Evolutionary conservation across 2,113 vertebrate genomes (phyloP).

Genomic region (Ahaetulla prasina): DNA sequence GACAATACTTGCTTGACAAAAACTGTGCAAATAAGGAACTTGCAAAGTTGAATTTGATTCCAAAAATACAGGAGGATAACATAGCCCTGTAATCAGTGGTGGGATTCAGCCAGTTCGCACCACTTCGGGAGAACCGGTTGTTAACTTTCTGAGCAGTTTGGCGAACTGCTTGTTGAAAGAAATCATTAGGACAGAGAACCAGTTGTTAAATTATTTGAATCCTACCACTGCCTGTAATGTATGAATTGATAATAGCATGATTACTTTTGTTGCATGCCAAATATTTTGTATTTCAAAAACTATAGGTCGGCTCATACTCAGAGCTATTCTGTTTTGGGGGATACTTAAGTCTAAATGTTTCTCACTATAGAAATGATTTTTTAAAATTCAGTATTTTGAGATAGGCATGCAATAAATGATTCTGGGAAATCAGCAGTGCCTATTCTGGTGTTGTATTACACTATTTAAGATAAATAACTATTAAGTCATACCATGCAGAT

Average conservation of each 20-base stretch:
- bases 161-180: too few species aligned
- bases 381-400: background rate
- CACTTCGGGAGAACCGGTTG: too few species aligned
- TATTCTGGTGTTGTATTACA: background rate
- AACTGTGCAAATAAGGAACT: background rate
- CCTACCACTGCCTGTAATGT: background rate
- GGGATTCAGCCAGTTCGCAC: too few species aligned
- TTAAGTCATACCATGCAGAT: background rate
- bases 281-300: background rate
- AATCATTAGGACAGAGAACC: too few species aligned
- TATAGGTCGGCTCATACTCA: background rate
- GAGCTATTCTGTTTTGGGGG: background rate
- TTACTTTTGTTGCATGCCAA: background rate
- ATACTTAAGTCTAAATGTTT: background rate
- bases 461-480: background rate
- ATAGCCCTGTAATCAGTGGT: too few species aligned
- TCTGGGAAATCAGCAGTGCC: background rate
- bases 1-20: background rate
- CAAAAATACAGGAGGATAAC: background rate
- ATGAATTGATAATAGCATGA: background rate
- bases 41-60: background rate
- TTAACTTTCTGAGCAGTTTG: too few species aligned
- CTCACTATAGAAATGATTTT: background rate
- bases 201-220: too few species aligned
- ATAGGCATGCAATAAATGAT: background rate